A percentile compares a stretch with the other conserved stretches of the same genome.
Conservation (phyloP, 2,888 invertebrate genomes). For the Matsumyia berberina region DNA sequence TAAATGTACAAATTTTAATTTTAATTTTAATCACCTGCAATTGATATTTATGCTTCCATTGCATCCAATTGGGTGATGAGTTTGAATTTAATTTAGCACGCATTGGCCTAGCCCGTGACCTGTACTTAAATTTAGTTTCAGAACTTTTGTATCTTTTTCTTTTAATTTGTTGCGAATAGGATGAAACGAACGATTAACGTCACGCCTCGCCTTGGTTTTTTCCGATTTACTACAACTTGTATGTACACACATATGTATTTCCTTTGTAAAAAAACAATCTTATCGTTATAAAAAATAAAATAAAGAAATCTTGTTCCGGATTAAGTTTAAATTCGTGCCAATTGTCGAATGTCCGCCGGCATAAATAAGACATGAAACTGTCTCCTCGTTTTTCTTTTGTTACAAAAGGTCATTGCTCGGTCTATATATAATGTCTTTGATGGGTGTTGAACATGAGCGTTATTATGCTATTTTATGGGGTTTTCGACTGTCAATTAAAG, state of each 20-base stretch:
- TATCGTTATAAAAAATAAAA: background rate
- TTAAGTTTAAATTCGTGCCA: background rate
- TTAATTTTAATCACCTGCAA: conserved; percentile 4
- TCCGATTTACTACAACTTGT: background rate
- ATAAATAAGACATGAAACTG: background rate
- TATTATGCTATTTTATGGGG: background rate
- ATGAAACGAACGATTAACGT: conserved; percentile 29
- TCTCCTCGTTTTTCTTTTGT: background rate
- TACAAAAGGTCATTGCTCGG: conserved; percentile 21
- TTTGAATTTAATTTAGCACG: conserved; percentile 41
- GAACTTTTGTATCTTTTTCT: conserved; percentile 3
- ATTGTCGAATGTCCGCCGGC: background rate
- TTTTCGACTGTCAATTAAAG: background rate
- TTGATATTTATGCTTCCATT: background rate
- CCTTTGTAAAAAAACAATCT: conserved; percentile 6
- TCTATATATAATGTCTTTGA: background rate
- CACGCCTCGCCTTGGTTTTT: conserved; percentile 39
- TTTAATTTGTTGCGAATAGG: conserved; percentile 16
- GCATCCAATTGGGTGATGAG: conserved; percentile 31
- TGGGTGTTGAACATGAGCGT: background rate
- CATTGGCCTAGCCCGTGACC: conserved; percentile 44
- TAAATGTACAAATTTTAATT: no score
- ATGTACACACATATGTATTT: background rate
- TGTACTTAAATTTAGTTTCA: conserved; percentile 39
- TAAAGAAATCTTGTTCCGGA: conserved; percentile 16